phyloP scores from a whole-genome alignment of 1,140 invertebrate species.

The Bactericera cockerelli region DNA sequence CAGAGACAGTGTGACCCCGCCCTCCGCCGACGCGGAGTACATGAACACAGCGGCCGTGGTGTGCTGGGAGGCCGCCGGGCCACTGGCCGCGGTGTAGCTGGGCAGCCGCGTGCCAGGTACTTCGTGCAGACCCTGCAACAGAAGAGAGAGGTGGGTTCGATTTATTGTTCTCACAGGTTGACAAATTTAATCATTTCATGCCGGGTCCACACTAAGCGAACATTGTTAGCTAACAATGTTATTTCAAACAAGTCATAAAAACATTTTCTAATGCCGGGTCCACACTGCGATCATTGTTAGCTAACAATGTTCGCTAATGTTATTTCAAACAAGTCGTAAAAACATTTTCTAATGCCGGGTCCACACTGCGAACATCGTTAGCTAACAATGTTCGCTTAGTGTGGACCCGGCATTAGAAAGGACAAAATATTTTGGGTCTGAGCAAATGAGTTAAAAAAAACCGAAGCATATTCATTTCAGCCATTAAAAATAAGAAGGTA shows the following conservation, averaged over 20 bases:
- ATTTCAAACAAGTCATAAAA: too few species aligned
- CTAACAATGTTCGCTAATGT: background rate
- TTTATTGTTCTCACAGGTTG: background rate
- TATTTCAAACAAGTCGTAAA: too few species aligned
- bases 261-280: too few species aligned
- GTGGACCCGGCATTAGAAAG: too few species aligned
- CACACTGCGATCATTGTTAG: background rate
- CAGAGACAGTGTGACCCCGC: conserved; percentile 34
- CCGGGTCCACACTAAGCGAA: too few species aligned
- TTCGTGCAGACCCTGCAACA: conserved; percentile 26
- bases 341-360: too few species aligned
- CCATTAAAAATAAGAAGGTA: too few species aligned
- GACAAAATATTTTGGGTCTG: background rate
- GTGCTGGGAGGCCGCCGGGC: background rate
- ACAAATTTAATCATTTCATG: background rate
- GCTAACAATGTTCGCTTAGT: too few species aligned
- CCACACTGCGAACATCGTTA: too few species aligned
- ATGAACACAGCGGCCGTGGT: conserved; percentile 32
- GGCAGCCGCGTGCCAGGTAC: conserved; percentile 36
- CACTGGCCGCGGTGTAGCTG: conserved; percentile 34
- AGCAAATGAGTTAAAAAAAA: background rate
- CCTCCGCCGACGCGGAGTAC: conserved; percentile 32
- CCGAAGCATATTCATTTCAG: too few species aligned
- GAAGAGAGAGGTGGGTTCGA: background rate
- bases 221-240: too few species aligned